Percentiles rank a stretch among this genome's conserved stretches.
Conservation (phyloP, 1,140 invertebrate genomes). For the Drosophila oshimai region DNA sequence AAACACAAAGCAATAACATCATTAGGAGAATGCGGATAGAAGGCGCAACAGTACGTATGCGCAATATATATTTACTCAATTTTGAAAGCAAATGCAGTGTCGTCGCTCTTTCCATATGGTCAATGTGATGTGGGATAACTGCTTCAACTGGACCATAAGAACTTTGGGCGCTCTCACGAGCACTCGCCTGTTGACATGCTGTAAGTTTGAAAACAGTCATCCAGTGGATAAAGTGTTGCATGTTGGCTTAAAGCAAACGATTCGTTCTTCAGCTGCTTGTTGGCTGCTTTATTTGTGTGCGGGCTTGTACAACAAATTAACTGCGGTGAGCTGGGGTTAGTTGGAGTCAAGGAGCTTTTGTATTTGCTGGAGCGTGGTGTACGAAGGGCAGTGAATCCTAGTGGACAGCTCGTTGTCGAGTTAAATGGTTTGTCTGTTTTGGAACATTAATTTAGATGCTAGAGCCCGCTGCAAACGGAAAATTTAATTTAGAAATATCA, state of each 20-base stretch:
- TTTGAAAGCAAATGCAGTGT: conserved; percentile 39
- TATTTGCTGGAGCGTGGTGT: no score
- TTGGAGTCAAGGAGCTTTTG: conserved; percentile 19
- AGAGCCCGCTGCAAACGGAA: neutral
- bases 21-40: neutral
- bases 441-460: conserved; percentile 38
- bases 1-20: neutral
- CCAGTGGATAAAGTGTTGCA: conserved; percentile 66
- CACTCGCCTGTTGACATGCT: conserved; percentile 59
- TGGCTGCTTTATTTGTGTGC: conserved; percentile 74
- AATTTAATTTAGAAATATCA: neutral
- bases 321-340: conserved; percentile 50
- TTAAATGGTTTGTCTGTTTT: conserved; percentile 56
- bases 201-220: conserved; percentile 75
- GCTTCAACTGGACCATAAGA: neutral
- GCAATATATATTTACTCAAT: conserved; percentile 46
- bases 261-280: conserved; percentile 42
- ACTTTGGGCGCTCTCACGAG: neutral
- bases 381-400: neutral
- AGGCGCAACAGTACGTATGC: conserved; percentile 37
- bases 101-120: conserved; percentile 42
- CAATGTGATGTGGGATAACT: conserved; percentile 37
- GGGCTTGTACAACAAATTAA: conserved; percentile 75
- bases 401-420: conserved; percentile 7
- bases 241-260: conserved; percentile 75